Conservation (phyloP, 2,113 vertebrate species). For the Peromyscus maniculatus region DNA sequence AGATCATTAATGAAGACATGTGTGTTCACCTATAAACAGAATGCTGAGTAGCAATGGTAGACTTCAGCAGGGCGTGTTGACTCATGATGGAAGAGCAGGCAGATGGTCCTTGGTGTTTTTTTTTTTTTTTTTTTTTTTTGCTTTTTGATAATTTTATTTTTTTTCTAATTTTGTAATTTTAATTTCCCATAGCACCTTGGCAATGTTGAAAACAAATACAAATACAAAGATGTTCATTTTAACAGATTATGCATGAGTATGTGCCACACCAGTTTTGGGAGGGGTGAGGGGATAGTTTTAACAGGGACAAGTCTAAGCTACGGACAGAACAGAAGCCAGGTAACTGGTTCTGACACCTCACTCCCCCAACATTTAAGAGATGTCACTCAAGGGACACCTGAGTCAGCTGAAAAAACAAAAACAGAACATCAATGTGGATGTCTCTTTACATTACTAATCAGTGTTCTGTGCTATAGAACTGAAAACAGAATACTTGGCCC, state of each 20-base stretch:
- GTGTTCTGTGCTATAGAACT: slow-evolving; percentile 64
- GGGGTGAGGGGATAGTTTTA: slow-evolving; percentile 79
- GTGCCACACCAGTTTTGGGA: slow-evolving; percentile 82
- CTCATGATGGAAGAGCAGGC: neutral
- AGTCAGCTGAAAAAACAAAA: slow-evolving; percentile 62
- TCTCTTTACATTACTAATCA: slow-evolving; percentile 57
- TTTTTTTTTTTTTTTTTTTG: too few species aligned
- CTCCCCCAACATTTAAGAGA: slow-evolving; percentile 77
- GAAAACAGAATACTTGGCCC: slow-evolving; percentile 67
- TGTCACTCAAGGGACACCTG: slow-evolving; percentile 82
- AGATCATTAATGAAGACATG: neutral
- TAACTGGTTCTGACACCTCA: slow-evolving; percentile 75
- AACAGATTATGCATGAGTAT: slow-evolving; percentile 91
- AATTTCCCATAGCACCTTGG: slow-evolving; percentile 93
- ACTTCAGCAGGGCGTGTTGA: neutral
- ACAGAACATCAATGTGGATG: slow-evolving; percentile 19
- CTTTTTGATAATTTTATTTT: slow-evolving; percentile 89
- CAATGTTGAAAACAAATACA: slow-evolving; percentile 92
- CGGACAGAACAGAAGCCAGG: slow-evolving; percentile 82
- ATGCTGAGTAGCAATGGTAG: neutral
- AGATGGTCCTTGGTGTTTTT: slow-evolving; percentile 6
- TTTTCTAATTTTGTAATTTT: slow-evolving; percentile 89
- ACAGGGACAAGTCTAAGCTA: slow-evolving; percentile 85
- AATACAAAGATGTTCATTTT: slow-evolving; percentile 89
- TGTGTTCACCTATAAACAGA: neutral